These are phyloP conservation scores for Pseudolycoriella hygida DNA, from an alignment of 2,888 invertebrate species.

Conservation along the genomic window DNA sequence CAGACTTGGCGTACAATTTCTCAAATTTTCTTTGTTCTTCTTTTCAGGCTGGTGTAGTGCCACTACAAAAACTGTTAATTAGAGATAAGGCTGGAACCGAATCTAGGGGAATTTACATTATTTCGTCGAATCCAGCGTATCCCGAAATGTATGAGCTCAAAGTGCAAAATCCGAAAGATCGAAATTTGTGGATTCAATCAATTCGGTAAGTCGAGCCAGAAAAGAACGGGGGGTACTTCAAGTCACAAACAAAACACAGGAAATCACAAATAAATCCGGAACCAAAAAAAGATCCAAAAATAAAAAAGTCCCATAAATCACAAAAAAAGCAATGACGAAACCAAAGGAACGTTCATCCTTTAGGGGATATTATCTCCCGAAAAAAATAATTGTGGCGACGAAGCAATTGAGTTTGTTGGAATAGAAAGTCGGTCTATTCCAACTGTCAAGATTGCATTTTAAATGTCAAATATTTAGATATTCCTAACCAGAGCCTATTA, in stretches of 20 bases:
- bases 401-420: too few species aligned
- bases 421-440: too few species aligned
- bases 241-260: not conserved
- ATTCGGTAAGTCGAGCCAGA: conserved; percentile 42
- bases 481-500: too few species aligned
- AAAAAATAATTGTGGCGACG: too few species aligned
- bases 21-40: too few species aligned
- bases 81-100: conserved; percentile 88
- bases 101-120: conserved; percentile 75
- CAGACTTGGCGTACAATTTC: not conserved
- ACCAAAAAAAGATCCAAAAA: not conserved
- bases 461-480: too few species aligned
- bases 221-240: not conserved
- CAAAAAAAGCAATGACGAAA: too few species aligned
- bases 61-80: conserved; percentile 77
- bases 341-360: too few species aligned
- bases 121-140: conserved; percentile 76
- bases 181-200: conserved; percentile 75
- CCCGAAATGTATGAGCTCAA: conserved; percentile 95
- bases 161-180: conserved; percentile 74
- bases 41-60: conserved; percentile 73
- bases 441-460: too few species aligned
- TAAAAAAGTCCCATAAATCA: too few species aligned
- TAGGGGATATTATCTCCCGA: too few species aligned
- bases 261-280: not conserved